Base-by-base conservation (phyloP, 2,888 invertebrate genomes). In the Oscheius sp. region DNA sequence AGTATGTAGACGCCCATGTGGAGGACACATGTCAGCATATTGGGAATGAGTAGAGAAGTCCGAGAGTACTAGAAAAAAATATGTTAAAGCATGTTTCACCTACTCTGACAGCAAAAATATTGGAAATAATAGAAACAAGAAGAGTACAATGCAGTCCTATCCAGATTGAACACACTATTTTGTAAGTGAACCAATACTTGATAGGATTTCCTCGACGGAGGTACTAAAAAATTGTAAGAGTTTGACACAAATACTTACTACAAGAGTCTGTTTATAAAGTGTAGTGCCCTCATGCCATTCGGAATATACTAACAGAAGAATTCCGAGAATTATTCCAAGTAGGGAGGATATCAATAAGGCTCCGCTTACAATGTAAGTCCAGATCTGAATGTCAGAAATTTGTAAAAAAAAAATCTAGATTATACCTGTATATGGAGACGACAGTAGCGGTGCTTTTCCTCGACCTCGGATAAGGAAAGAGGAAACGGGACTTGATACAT, bases 161-260 rank as follows among this genome's bases (percentile, higher is more conserved):
- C 82, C 82, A 82, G 21, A 62, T 9, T 9, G 66, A 59, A 58
- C 74, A 70, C 11, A 78, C 76, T n/a, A 78, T 47, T 48, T 76
- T 73, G 73, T 82, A 84, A 2, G 68, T 55, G 33, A 80, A 59
- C 82, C 83, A 84, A 59, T 84, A 84, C 37, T 65, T 57, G 9
- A 33, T 62, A 0, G 82, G 82, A 70, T 80, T 59, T 2, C 55
- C 53, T 55, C 68, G 53, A 35, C 68, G 35, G 21, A 63, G 50
- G 42, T 57, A 68, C 68, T 68, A 29, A 55, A 55, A 53, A 37
- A 48, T 21, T 21, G 58, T 47, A 62, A 42, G 11, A 53, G 21
- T 53, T 29, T 51, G 32, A 48, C 11, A 42, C 4, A 42, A 66
- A 11, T 4, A 53, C 76, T 70, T 29, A 83, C 83, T 4, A 79